phyloP scores from a whole-genome alignment of 2,797 vertebrate species.

The Galago senegalensis region DNA sequence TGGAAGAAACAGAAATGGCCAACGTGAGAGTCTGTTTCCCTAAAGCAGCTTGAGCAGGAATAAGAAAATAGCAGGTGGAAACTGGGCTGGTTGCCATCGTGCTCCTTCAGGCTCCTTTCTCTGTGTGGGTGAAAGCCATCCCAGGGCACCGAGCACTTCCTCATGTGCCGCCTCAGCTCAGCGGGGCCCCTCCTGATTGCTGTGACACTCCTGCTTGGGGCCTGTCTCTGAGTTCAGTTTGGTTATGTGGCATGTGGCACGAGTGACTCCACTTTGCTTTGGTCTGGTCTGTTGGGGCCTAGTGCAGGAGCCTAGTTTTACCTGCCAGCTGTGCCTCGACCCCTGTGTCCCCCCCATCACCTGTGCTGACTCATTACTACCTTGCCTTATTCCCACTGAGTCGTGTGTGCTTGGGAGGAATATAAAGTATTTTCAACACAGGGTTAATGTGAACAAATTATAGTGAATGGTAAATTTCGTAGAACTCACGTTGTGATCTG shows the following conservation, averaged over 20 bases:
- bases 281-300: background rate
- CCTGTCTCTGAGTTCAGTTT: background rate
- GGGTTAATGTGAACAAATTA: slow-evolving; percentile 26
- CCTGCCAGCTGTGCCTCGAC: background rate
- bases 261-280: background rate
- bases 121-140: background rate
- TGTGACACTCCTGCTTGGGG: background rate
- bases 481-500: background rate
- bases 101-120: background rate
- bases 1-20: background rate
- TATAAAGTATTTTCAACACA: slow-evolving; percentile 1
- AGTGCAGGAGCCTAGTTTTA: background rate
- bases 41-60: background rate
- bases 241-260: background rate
- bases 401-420: slow-evolving; percentile 39
- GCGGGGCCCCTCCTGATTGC: background rate
- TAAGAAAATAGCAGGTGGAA: background rate
- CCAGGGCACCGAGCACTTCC: too few species aligned
- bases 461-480: slow-evolving; percentile 31
- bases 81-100: too few species aligned
- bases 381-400: background rate
- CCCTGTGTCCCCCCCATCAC: background rate
- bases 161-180: background rate
- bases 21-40: background rate
- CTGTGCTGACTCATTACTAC: too few species aligned